These are phyloP conservation scores for Coreius guichenoti DNA, from an alignment of 2,797 vertebrate genomes.

Conservation along the genomic window DNA sequence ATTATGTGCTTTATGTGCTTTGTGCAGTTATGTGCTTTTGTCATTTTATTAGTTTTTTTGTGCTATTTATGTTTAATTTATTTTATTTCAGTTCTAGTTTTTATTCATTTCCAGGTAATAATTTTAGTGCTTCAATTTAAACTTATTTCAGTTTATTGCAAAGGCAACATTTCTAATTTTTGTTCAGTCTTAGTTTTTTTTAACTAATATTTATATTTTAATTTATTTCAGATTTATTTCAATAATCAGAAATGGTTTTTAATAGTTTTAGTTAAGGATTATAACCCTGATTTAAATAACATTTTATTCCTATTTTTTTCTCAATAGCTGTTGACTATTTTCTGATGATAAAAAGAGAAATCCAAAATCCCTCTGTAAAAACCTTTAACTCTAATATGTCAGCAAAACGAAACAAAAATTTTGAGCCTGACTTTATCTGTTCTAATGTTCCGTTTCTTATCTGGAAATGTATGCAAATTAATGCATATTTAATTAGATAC, in stretches of 20 bases:
- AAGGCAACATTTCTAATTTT: not conserved
- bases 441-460: not conserved
- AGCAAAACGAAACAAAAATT: not conserved
- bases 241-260: not conserved
- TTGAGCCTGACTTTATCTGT: not conserved
- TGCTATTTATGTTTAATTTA: not conserved
- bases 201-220: not conserved
- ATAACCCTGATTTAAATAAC: not conserved
- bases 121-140: not conserved
- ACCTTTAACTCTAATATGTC: not conserved
- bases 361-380: not conserved
- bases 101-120: not conserved
- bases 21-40: not conserved
- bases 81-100: not conserved
- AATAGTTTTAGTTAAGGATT: not conserved
- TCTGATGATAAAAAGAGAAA: not conserved
- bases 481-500: constrained; percentile 24
- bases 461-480: constrained; percentile 4
- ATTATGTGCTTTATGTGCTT: too few species aligned
- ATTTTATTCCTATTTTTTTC: not conserved
- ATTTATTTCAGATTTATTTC: not conserved
- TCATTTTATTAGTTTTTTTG: not conserved
- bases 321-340: not conserved
- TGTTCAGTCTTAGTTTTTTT: not conserved
- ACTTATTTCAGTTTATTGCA: not conserved